Evolutionary conservation across 2,888 invertebrate genomes (phyloP).

Genomic region (Eupithecia tripunctaria): DNA sequence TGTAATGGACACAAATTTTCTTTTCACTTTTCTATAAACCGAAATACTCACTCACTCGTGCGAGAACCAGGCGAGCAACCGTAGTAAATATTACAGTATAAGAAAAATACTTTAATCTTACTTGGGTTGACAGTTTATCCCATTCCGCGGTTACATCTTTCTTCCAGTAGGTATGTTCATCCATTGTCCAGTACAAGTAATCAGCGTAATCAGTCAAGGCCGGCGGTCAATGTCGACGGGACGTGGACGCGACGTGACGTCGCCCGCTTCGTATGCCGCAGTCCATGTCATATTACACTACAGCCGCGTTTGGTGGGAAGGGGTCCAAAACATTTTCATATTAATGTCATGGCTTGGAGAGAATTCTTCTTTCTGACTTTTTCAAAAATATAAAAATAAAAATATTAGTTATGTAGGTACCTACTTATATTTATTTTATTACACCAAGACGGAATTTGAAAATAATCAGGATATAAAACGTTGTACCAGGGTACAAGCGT

Average conservation of each 20-base stretch:
- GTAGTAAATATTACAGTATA: neutral
- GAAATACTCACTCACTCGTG: neutral
- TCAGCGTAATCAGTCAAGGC: constrained; percentile 43
- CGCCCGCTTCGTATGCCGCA: constrained; percentile 61
- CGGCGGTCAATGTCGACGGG: constrained; percentile 56
- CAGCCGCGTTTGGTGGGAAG: constrained; percentile 59
- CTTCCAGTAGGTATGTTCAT: neutral
- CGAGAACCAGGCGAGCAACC: neutral
- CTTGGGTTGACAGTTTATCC: neutral
- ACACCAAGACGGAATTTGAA: no score
- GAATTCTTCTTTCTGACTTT: neutral
- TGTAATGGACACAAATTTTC: no score
- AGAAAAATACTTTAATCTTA: no score
- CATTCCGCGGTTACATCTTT: neutral
- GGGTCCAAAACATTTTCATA: constrained; percentile 62
- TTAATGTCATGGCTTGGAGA: neutral
- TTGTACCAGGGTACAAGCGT: no score
- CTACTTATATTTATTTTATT: no score
- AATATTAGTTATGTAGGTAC: no score
- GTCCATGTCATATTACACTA: constrained; percentile 74
- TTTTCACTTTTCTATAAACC: neutral
- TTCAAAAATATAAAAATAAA: no score
- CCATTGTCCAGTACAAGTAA: constrained; percentile 18
- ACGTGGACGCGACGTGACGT: constrained; percentile 57
- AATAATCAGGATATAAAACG: no score